Conservation (phyloP, 2,113 vertebrate genomes). For the Phodopus roborovskii region DNA sequence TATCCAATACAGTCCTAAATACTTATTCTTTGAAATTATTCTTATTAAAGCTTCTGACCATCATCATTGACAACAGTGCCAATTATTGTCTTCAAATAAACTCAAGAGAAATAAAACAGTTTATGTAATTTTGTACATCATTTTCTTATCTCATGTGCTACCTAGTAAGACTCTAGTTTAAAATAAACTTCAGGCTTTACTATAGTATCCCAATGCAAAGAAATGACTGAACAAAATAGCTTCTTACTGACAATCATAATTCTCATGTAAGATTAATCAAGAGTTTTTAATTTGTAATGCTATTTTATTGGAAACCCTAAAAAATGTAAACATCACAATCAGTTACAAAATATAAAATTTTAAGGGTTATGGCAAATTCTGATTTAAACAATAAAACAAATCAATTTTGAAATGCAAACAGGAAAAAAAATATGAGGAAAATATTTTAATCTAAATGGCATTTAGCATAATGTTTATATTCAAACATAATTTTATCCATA, state of each 20-base stretch:
- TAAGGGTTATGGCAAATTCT: background rate
- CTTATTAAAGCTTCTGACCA: background rate
- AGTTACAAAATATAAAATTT: background rate
- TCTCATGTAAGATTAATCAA: too few relatives aligned
- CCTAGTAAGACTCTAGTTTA: background rate
- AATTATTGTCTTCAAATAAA: background rate
- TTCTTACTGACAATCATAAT: background rate
- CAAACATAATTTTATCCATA: background rate
- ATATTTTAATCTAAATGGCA: background rate
- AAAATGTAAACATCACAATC: background rate
- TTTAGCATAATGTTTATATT: background rate
- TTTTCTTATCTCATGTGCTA: background rate
- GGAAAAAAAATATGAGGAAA: background rate
- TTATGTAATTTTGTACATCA: background rate
- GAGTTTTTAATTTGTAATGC: background rate
- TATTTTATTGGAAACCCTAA: background rate
- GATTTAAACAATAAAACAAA: background rate
- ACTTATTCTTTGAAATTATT: background rate
- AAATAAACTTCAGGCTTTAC: background rate
- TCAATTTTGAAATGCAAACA: background rate
- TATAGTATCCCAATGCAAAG: background rate
- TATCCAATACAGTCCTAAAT: background rate
- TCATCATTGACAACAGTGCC: background rate
- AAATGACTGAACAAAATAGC: background rate
- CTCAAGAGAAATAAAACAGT: background rate